phyloP scores from a whole-genome alignment of 2,888 invertebrate species.

The Epinotia brunnichana region DNA sequence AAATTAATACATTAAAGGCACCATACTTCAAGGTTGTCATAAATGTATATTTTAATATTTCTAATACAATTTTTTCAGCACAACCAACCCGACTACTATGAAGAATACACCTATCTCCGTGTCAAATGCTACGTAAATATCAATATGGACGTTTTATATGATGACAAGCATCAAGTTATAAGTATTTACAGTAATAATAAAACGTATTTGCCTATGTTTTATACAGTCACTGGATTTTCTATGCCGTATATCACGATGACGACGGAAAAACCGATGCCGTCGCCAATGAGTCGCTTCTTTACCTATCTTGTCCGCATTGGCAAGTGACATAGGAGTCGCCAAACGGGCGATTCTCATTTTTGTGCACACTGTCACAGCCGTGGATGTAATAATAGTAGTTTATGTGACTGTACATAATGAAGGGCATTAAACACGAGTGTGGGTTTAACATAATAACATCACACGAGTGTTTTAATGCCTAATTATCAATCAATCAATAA shows the following conservation, averaged over 20 bases:
- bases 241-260: background rate
- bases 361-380: no score
- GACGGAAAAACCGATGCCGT: background rate
- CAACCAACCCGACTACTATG: background rate
- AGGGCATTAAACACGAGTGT: no score
- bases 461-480: no score
- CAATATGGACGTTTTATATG: background rate
- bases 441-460: no score
- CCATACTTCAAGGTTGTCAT: no score
- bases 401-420: no score
- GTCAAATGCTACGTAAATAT: background rate
- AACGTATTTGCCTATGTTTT: background rate
- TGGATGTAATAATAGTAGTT: no score
- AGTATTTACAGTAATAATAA: background rate
- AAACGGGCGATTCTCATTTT: no score
- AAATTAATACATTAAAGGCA: no score
- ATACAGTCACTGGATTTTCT: background rate
- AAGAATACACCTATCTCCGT: background rate
- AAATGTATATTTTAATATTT: no score
- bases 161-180: background rate
- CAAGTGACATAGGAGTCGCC: background rate
- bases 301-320: background rate
- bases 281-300: background rate
- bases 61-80: background rate
- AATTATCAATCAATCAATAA: no score